Evolutionary conservation across 2,113 vertebrate species (phyloP).

Genomic region (Epinephelus fuscoguttatus): DNA sequence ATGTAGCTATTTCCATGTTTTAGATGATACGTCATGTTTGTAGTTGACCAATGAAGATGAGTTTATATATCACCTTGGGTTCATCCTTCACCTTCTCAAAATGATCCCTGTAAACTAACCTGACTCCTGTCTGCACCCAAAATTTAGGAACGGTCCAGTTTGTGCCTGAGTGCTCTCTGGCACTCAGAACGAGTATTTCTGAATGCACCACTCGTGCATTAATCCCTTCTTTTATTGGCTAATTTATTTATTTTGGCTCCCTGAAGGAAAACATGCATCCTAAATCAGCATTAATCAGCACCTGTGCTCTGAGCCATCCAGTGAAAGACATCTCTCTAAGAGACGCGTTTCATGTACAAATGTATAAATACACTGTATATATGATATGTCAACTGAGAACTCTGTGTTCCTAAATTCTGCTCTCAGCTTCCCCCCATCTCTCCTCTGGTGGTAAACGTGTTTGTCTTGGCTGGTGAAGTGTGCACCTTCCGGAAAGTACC

Average conservation of each 20-base stretch:
- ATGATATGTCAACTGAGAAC: conserved; percentile 18
- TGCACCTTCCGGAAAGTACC: conserved; percentile 51
- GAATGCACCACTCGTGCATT: too few relatives aligned
- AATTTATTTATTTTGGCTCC: neutral
- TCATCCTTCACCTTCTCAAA: too few relatives aligned
- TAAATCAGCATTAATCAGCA: neutral
- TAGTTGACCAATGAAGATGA: too few relatives aligned
- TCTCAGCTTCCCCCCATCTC: neutral
- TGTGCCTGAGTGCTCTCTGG: too few relatives aligned
- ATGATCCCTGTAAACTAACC: too few relatives aligned
- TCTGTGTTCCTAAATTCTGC: conserved; percentile 8
- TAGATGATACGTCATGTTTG: too few relatives aligned
- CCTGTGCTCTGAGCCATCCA: neutral
- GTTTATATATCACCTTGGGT: too few relatives aligned
- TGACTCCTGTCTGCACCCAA: too few relatives aligned
- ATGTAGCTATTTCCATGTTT: too few relatives aligned
- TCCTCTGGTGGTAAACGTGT: conserved; percentile 50
- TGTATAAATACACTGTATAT: neutral
- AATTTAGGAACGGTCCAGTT: too few relatives aligned
- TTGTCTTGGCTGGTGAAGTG: conserved; percentile 57
- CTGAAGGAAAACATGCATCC: neutral
- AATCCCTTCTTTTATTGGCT: too few relatives aligned
- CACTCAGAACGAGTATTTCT: too few relatives aligned
- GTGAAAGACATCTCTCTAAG: neutral
- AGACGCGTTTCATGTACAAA: neutral